phyloP scores from a whole-genome alignment of 37 sponge, comb jelly and placozoan genomes.

The Eunapius fragilis region DNA sequence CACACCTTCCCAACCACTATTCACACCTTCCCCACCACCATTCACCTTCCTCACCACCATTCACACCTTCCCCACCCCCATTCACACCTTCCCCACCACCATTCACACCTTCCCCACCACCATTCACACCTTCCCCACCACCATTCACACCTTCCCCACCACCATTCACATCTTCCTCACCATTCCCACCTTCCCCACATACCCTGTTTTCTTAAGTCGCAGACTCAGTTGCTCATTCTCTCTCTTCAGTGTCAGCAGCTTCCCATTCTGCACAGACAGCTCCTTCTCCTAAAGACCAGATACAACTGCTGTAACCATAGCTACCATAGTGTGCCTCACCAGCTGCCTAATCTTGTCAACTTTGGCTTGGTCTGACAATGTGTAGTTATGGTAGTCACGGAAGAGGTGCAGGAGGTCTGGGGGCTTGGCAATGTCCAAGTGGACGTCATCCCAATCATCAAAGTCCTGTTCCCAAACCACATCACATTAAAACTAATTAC shows the following conservation, averaged over 20 bases:
- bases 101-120: no score
- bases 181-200: not conserved
- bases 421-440: conserved; percentile 91
- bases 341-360: conserved; percentile 54
- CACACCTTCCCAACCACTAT: no score
- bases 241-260: conserved; percentile 77
- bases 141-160: no score
- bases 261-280: conserved; percentile 25
- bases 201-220: conserved; percentile 42
- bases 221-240: conserved; percentile 71
- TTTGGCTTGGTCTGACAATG: conserved; percentile 53
- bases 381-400: conserved; percentile 68
- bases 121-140: no score
- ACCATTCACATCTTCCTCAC: no score
- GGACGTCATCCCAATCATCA: conserved; percentile 98
- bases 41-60: no score
- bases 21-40: no score
- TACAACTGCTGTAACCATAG: not conserved
- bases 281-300: conserved; percentile 40
- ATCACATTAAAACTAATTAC: not conserved
- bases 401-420: conserved; percentile 84
- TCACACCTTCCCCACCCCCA: no score
- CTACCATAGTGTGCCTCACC: conserved; percentile 25
- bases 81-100: no score
- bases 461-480: conserved; percentile 69